Evolutionary conservation across 2,113 vertebrate genomes (phyloP), one percentile per base, ranked within the genome.

Genomic region (Telmatochromis sp.): DNA sequence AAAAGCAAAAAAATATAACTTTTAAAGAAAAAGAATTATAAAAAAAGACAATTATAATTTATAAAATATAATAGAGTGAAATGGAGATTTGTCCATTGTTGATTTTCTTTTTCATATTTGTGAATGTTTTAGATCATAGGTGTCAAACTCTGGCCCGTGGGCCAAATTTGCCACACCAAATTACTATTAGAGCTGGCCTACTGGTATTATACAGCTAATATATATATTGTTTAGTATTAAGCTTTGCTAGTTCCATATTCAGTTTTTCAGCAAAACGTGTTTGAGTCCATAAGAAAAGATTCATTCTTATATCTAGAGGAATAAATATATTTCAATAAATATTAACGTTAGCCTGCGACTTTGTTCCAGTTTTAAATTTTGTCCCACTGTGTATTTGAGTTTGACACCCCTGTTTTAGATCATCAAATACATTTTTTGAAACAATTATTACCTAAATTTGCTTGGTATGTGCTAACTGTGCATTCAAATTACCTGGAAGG

Each of bases 401-500:
- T 47, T 47, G 45, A 47, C 45, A 47, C 4, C 14, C 45, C 45
- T 45, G 68, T 73, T 45, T 73, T 23, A 26, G 65, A 71, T 7
- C 60, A 65, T 65, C 17, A 65, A 65, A 37, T 65, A 37, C 4
- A 65, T 65, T 65, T 37, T 65, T 65, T 65, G 2, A 68, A 68
- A 68, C 37, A 68, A 5, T 68, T 68, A 68, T 68, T 21, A 68
- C 19, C 11, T 37, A 68, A 37, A 68, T 68, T 50, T 78, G 8
- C 7, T 68, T 75, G 26, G 15, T 51, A 60, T 81, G 81, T 47
- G 9, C 11, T 13, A 6, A 28, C 37, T 87, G 17, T 88, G 17
- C 12, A 50, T 42, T 86, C 3, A 78, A 85, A 42, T 84, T 95
- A 97, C 97, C 97, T 97, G 97, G 50, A 97, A 95, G 33, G 96